These are phyloP conservation scores for Allophyes oxyacanthae DNA, from an alignment of 2,888 invertebrate genomes.

Conservation along the genomic window DNA sequence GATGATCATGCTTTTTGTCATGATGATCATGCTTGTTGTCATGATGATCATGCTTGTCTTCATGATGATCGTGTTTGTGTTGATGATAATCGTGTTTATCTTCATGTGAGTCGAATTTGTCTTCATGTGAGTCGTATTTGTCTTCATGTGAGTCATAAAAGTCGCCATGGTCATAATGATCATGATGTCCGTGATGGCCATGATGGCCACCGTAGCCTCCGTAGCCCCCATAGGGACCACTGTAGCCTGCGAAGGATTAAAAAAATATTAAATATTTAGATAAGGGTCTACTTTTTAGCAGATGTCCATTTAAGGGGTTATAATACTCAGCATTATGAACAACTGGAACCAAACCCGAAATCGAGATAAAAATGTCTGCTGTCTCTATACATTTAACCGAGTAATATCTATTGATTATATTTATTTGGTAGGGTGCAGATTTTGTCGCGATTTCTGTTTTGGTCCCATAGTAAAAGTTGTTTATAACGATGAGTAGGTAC, in stretches of 20 bases:
- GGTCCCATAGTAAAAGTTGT: no score
- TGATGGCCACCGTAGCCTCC: slow-evolving; percentile 8
- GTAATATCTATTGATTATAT: no score
- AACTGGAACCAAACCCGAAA: no score
- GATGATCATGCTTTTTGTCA: not conserved
- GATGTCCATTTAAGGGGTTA: no score
- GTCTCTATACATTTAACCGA: no score
- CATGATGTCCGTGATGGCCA: slow-evolving; percentile 5
- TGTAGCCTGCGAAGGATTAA: slow-evolving; percentile 15
- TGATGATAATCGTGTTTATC: not conserved
- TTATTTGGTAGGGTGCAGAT: no score
- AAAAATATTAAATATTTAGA: no score
- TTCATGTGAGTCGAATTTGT: slow-evolving; percentile 9
- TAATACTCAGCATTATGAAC: no score
- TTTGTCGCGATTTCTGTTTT: no score
- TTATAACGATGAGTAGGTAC: no score
- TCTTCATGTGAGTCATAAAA: slow-evolving; percentile 9
- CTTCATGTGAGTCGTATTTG: slow-evolving; percentile 7
- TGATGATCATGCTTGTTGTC: not conserved
- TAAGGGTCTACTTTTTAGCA: no score
- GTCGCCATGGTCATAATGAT: slow-evolving; percentile 2
- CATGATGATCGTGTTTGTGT: not conserved
- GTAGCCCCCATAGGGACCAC: slow-evolving; percentile 11
- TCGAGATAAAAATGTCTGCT: no score
- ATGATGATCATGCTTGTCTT: not conserved